Conservation (phyloP, 2,797 vertebrate genomes). For the Pogonophryne albipinna region DNA sequence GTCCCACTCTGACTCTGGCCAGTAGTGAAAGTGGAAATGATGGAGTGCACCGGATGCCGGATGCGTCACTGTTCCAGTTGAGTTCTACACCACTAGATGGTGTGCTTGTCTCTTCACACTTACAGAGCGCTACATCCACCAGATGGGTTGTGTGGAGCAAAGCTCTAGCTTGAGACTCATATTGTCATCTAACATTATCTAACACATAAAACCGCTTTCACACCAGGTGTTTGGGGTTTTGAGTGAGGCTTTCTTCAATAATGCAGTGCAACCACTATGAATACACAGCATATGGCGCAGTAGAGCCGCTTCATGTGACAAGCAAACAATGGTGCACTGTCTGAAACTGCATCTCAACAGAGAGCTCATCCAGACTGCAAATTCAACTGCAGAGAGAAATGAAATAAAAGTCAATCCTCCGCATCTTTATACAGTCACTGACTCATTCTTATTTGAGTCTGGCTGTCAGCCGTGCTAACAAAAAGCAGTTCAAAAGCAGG, state of each 20-base stretch:
- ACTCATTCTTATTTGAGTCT: constrained; percentile 71
- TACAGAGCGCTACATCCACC: constrained; percentile 8
- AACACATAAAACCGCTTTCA: constrained; percentile 32
- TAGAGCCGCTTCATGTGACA: constrained; percentile 48
- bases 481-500: constrained; percentile 63
- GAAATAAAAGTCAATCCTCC: constrained; percentile 62
- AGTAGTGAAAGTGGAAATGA: neutral
- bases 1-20: no score
- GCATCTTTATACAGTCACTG: constrained; percentile 64
- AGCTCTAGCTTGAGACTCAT: constrained; percentile 28
- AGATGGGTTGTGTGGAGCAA: constrained; percentile 45
- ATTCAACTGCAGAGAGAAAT: constrained; percentile 53
- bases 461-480: constrained; percentile 62
- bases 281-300: constrained; percentile 44
- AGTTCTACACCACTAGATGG: constrained; percentile 79
- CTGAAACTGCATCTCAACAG: constrained; percentile 57
- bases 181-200: constrained; percentile 47
- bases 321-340: constrained; percentile 56
- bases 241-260: constrained; percentile 50
- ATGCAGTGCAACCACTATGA: constrained; percentile 35
- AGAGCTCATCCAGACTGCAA: constrained; percentile 63
- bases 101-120: constrained; percentile 68
- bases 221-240: constrained; percentile 21
- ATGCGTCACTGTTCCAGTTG: constrained; percentile 25
- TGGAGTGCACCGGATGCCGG: constrained; percentile 1